Evolutionary conservation across 1,140 invertebrate genomes (phyloP), one percentile per base, ranked within the genome.

Genomic region (Cepaea nemoralis): DNA sequence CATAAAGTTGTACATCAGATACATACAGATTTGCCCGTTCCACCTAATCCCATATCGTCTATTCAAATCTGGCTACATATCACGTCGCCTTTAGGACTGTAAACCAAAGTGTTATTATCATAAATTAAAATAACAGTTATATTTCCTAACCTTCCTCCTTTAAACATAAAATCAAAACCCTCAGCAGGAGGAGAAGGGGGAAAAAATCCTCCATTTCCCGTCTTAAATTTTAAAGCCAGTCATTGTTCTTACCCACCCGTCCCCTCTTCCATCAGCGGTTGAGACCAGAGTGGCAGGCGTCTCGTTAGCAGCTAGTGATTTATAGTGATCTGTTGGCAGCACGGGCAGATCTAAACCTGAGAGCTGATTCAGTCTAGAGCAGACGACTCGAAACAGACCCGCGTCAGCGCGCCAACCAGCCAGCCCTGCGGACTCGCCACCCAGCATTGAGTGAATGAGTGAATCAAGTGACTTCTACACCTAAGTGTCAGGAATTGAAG

Each of bases 321-420:
- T 77, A 77, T 77, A 63, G 55, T 63, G 75, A 77, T 77, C 75
- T 77, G 75, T 77, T 77, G 75, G 75, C 75, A 77, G 75, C 55
- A 35, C 33, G 12, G 75, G 50, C 50, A 63, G 24, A 63, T 77
- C 55, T 77, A 63, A 63, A 77, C 24, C 75, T 27, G n/a, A 42
- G 73, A 33, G 31, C 73, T 45, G 75, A 77, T 63, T 42, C 45
- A 50, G 71, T 48, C 10, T 3, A 74, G 24, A 24, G 42, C 42
- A 48, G 71, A 74, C 71, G 39, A 73, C 39, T 55, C 50, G 50
- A 3, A 70, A 37, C 33, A 40, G 33, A 37, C 10, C 35, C 35
- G 69, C 8, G 69, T 40, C 22, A 39, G 22, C 35, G 2, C 19
- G 37, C 40, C 69, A 40, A 22, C 69, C 69, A 42, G 35, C 40